Conservation (phyloP, 2,113 vertebrate genomes). For the Chiloscyllium plagiosum region DNA sequence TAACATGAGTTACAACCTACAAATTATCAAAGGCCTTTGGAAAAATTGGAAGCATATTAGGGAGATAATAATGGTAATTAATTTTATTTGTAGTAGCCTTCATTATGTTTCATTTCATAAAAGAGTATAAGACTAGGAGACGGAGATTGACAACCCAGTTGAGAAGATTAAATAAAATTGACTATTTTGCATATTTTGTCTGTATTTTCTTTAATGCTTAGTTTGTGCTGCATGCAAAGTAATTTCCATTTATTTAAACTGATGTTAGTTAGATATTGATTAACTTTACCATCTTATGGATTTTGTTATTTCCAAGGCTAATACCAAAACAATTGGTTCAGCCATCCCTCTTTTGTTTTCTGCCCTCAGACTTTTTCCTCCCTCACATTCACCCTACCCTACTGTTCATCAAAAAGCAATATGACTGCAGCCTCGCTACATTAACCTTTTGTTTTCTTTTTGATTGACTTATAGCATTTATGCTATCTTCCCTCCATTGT, state of each 20-base stretch:
- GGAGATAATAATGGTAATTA: not conserved
- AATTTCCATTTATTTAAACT: slow-evolving; percentile 8
- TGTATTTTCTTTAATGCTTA: not conserved
- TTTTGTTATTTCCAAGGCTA: not conserved
- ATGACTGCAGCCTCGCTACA: no score
- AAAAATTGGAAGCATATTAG: not conserved
- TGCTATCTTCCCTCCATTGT: not conserved
- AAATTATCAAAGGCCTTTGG: not conserved
- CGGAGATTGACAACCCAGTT: not conserved
- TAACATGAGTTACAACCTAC: not conserved
- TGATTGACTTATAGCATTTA: not conserved
- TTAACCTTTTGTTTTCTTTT: not conserved
- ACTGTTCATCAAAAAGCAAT: not conserved
- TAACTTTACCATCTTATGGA: not conserved
- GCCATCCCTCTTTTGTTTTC: no score
- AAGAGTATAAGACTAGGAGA: not conserved
- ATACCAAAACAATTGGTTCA: not conserved
- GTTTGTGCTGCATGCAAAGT: not conserved
- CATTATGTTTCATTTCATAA: not conserved
- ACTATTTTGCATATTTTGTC: not conserved
- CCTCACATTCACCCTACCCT: not conserved
- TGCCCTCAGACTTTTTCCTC: not conserved
- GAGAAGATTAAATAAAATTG: slow-evolving; percentile 1
- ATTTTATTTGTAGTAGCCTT: not conserved
- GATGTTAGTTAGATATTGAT: not conserved